Conservation (phyloP, 2,888 invertebrate genomes). For the Cheilosia scutellata region DNA sequence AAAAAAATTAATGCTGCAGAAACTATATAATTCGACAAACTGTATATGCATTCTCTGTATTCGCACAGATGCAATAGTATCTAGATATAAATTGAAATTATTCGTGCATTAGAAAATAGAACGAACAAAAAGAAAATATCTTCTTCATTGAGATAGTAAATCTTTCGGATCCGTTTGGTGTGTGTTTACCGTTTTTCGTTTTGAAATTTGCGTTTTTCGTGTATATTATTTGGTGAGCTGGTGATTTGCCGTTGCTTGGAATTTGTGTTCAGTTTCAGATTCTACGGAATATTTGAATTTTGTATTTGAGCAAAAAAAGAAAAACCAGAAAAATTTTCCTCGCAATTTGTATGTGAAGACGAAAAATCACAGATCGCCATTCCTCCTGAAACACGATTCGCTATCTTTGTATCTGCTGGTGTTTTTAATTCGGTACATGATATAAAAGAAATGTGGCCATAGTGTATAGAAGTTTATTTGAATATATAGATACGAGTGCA, state of each 20-base stretch:
- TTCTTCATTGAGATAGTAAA: conserved; percentile 42
- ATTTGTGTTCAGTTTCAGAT: conserved; percentile 29
- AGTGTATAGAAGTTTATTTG: conserved; percentile 21
- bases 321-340: conserved; percentile 40
- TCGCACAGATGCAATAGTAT: conserved; percentile 24
- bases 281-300: conserved; percentile 31
- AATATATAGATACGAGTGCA: conserved; percentile 35
- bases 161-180: conserved; percentile 37
- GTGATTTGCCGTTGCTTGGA: conserved; percentile 33
- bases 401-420: conserved; percentile 35
- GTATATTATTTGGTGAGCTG: conserved; percentile 30
- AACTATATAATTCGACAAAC: neutral
- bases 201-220: conserved; percentile 50
- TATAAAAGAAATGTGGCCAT: conserved; percentile 35
- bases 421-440: conserved; percentile 42
- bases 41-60: conserved; percentile 1
- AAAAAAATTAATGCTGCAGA: neutral
- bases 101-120: conserved; percentile 28
- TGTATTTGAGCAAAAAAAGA: conserved; percentile 13
- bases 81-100: conserved; percentile 36
- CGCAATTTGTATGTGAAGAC: conserved; percentile 36
- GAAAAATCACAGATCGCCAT: conserved; percentile 48
- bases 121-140: conserved; percentile 7
- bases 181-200: conserved; percentile 31
- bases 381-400: conserved; percentile 10